Base-by-base conservation (phyloP, 2,113 vertebrate genomes). In the Lophochroa leadbeateri region DNA sequence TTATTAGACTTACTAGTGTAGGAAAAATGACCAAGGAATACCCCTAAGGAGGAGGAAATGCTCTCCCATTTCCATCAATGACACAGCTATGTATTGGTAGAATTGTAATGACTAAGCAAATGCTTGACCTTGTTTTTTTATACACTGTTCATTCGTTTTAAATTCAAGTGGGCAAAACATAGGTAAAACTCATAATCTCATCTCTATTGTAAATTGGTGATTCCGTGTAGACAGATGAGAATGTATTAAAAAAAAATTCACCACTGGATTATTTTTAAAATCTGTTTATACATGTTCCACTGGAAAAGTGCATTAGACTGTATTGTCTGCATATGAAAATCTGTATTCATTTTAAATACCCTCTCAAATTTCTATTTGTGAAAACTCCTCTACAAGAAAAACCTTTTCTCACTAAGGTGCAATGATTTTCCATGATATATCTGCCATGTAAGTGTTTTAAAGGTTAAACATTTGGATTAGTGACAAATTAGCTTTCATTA, bases 401-500 rank as follows among this genome's bases (percentile, higher is more conserved):
- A 13, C 24, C 41, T 90, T 17, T 53, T 94, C 88, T 75, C 15
- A 13, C 21, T 64, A 43, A 93, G 67, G 58, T 79, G 63, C 72
- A 85, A 46, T 19, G 75, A 71, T 86, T 86, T 75, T 77, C 78
- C 15, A 4, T 71, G 6, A 64, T 94, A 9, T 64, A 43, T 83
- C 70, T 94, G 44, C 82, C 70, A 57, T 17, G 27, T 39, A 72
- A 87, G 16, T 50, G 57, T 84, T 90, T 43, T 83, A 88, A 68
- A 95, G 39, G 58, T 88, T 96, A 93, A 96, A 74, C 41, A 60
- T 87, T 85, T 50, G 17, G 64, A 85, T 47, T 92, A 39, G 67
- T 72, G 50, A 71, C 50, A 90, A 76, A 84, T 93, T 94, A 84
- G 87, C 67, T 96, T 95, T 95, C 93, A 87, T 94, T 96, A 71